Conservation (phyloP, 64 coral and sea anemone species). For the Montipora sp. region DNA sequence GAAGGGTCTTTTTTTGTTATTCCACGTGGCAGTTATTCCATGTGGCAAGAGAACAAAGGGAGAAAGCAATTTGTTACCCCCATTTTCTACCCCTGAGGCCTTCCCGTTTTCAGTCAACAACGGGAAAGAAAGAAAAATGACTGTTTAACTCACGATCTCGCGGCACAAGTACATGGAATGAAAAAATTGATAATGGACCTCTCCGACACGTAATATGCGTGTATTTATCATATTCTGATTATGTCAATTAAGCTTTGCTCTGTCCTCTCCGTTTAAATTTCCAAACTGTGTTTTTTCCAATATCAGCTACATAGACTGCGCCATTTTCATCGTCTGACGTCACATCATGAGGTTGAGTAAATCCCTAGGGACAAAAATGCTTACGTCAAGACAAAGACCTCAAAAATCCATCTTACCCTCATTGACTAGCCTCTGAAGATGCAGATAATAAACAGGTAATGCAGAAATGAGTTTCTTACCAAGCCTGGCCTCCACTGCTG, state of each 20-base stretch:
- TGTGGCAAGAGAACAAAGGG: too few relatives aligned
- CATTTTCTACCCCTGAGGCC: too few relatives aligned
- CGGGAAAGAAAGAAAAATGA: too few relatives aligned
- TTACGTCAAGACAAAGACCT: background rate
- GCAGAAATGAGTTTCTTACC: background rate
- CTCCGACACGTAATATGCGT: background rate
- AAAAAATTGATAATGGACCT: background rate
- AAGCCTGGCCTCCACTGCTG: conserved; percentile 36
- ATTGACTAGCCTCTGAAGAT: background rate
- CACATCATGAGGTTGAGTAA: conserved; percentile 64
- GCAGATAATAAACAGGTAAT: background rate
- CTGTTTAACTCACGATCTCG: too few relatives aligned
- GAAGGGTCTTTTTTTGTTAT: too few relatives aligned
- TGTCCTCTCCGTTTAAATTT: conserved; percentile 47
- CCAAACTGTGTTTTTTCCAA: conserved; percentile 61
- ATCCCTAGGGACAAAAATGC: conserved; percentile 3
- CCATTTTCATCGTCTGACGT: conserved; percentile 15
- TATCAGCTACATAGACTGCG: conserved; percentile 59
- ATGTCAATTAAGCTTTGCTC: background rate
- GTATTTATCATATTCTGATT: background rate
- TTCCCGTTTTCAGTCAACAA: too few relatives aligned
- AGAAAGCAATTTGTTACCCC: too few relatives aligned
- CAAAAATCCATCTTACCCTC: background rate
- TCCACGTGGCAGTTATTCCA: too few relatives aligned
- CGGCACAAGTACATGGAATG: too few relatives aligned